Percentiles rank a stretch among this genome's conserved stretches.
Evolutionary conservation across 2,888 invertebrate species (phyloP).

Genomic region (Liopterus haemorrhoidalis): DNA sequence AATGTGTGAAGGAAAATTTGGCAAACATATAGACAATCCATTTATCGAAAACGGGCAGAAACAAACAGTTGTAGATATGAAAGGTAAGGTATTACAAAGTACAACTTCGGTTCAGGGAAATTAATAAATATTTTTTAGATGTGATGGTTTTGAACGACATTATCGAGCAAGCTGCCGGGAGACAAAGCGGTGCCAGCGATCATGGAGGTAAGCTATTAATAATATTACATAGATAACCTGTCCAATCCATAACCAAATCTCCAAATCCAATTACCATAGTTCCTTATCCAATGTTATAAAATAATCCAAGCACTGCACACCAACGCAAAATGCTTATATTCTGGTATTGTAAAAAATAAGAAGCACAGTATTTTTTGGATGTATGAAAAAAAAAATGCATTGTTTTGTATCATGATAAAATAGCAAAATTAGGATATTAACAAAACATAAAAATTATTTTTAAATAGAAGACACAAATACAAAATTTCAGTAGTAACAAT

Average conservation of each 20-base stretch:
- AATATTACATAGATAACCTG: slow-evolving; percentile 6
- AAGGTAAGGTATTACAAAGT: slow-evolving; percentile 42
- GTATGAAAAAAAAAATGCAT: slow-evolving; percentile 43
- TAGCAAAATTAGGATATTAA: slow-evolving; percentile 24
- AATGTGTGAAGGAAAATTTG: slow-evolving; percentile 74
- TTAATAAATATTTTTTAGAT: slow-evolving; percentile 57
- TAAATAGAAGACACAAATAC: no score
- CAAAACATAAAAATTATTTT: slow-evolving; percentile 4
- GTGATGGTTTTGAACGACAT: slow-evolving; percentile 96
- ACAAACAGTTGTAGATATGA: slow-evolving; percentile 89
- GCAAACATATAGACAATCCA: slow-evolving; percentile 84
- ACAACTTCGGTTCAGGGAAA: slow-evolving; percentile 4
- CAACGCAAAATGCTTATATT: slow-evolving; percentile 46
- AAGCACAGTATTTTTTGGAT: slow-evolving; percentile 49
- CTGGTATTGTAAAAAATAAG: slow-evolving; percentile 37
- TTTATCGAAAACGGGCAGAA: slow-evolving; percentile 83
- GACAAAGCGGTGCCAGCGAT: slow-evolving; percentile 79
- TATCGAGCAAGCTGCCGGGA: slow-evolving; percentile 89
- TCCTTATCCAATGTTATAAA: no score
- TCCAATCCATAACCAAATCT: slow-evolving; percentile 9
- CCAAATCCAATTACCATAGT: no score
- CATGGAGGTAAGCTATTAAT: slow-evolving; percentile 70
- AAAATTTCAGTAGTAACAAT: no score
- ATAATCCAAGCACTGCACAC: slow-evolving; percentile 40
- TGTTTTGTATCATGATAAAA: slow-evolving; percentile 37